Base-by-base conservation (phyloP, 2,888 invertebrate species). In the Automeris io region DNA sequence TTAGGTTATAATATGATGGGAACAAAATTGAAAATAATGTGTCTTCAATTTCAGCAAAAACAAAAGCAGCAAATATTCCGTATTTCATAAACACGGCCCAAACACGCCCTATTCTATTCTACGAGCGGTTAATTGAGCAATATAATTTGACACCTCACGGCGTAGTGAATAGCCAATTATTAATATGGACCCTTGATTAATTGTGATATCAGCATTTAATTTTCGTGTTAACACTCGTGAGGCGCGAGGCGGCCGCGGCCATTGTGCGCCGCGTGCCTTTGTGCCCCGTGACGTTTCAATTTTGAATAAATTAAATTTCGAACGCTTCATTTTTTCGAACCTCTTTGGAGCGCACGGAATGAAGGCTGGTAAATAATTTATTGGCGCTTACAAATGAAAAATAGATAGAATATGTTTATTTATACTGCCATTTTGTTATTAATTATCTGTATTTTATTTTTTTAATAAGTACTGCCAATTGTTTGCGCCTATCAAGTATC, bases 161-260 rank as follows among this genome's bases (percentile, higher is more conserved):
- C 69, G 70, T 68, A 70, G 73, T 85, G 85, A 85, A 86, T 85
- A 83, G 83, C 78, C 85, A 86, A 86, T 85, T 83, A 85, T 82
- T 82, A 83, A 83, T 83, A 83, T 83, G 75, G 80, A 66, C 74
- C 72, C 79, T 83, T 85, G 85, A 86, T 86, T 85, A 86, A 86
- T 86, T 85, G 81, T 86, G 83, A 85, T 86, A 86, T 86, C 85
- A 86, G 83, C 85, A 85, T 85, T 86, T 86, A 85, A 86, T 85
- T 85, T 86, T 81, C 85, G 74, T 83, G 85, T 85, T 86, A 86
- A 83, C 85, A 82, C 75, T 71, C 69, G 61, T 57, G 60, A 67
- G 70, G 68, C 65, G 70, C 62, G 46, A 46, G 50, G 51, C 57
- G 57, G 51, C 54, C 59, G 51, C 63, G 65, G 65, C 82, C 71